phyloP scores from a whole-genome alignment of 2,888 invertebrate genomes.

The Tipula confusa region DNA sequence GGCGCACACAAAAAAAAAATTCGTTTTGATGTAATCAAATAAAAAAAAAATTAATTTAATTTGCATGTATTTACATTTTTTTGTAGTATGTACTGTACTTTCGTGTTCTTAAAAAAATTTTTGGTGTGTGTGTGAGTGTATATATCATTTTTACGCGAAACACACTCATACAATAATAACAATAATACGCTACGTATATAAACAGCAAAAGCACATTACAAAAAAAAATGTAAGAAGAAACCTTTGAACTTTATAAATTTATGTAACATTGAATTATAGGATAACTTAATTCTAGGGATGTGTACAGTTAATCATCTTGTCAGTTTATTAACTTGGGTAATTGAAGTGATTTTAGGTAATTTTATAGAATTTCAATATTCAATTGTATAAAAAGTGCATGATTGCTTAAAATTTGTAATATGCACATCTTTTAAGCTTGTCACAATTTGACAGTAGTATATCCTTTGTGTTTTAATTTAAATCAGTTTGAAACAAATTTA shows the following conservation, averaged over 20 bases:
- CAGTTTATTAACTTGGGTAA: neutral
- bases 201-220: neutral
- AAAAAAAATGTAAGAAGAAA: neutral
- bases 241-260: constrained; percentile 1
- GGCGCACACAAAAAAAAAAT: neutral
- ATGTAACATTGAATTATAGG: neutral
- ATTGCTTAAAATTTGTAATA: too few species aligned
- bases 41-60: constrained; percentile 14
- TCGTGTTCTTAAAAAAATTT: too few species aligned
- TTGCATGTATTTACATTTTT: neutral
- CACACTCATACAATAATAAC: neutral
- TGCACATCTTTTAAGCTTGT: too few species aligned
- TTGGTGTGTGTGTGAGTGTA: neutral
- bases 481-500: too few species aligned
- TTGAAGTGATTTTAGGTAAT: too few species aligned
- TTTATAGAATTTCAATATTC: too few species aligned
- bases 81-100: neutral
- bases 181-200: neutral
- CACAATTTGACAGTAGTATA: too few species aligned
- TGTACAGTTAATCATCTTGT: neutral
- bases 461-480: too few species aligned
- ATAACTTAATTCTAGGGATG: neutral
- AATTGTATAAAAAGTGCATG: neutral
- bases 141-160: neutral
- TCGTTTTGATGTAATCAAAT: neutral